These are phyloP conservation scores for Embidobia sp. DNA, from an alignment of 2,888 invertebrate genomes.

Conservation along the genomic window DNA sequence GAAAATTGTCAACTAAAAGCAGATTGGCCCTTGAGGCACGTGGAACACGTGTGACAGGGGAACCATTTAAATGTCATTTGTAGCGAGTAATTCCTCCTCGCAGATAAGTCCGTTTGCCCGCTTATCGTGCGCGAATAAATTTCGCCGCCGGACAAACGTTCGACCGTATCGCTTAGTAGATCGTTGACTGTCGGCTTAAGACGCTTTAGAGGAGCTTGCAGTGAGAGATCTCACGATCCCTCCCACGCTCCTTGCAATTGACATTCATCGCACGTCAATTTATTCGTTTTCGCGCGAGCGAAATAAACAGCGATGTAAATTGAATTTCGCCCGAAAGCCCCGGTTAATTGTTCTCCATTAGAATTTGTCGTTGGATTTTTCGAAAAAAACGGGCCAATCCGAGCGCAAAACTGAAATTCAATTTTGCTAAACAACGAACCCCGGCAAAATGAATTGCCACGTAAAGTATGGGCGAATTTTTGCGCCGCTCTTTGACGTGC, in stretches of 20 bases:
- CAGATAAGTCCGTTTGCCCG: conserved; percentile 58
- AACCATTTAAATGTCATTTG: conserved; percentile 63
- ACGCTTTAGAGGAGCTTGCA: conserved; percentile 65
- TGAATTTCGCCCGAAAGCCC: conserved; percentile 21
- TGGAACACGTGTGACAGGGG: conserved; percentile 49
- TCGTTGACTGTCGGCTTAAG: conserved; percentile 65
- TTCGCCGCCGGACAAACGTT: conserved; percentile 62
- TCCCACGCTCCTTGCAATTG: conserved; percentile 44
- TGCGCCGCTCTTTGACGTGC: no score
- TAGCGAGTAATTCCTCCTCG: conserved; percentile 63
- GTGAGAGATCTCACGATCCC: conserved; percentile 48
- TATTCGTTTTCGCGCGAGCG: conserved; percentile 45
- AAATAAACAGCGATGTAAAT: conserved; percentile 45
- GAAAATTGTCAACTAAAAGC: conserved; percentile 46
- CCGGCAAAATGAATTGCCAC: no score
- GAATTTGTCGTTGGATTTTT: no score
- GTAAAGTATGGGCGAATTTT: no score
- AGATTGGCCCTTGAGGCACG: conserved; percentile 56
- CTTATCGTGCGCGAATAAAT: conserved; percentile 63
- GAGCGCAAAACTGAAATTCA: no score
- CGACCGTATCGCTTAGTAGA: conserved; percentile 58
- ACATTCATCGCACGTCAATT: conserved; percentile 60
- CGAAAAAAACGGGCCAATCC: no score
- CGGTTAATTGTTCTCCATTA: conserved; percentile 30
- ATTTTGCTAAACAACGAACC: no score